phyloP scores from a whole-genome alignment of 2,888 invertebrate genomes.

The Heliconius aoede region DNA sequence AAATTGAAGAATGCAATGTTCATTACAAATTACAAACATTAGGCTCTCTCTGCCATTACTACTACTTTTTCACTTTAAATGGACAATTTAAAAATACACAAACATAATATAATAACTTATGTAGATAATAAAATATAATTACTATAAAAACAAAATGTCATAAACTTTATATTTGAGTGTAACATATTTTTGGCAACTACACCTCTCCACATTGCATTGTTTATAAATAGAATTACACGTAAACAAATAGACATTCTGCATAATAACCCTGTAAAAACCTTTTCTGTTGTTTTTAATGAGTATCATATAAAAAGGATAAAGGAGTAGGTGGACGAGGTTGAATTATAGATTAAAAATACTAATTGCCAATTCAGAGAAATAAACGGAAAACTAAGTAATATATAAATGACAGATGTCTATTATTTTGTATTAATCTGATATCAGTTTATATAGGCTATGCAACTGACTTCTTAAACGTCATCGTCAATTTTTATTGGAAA shows the following conservation, averaged over 20 bases:
- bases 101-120: neutral
- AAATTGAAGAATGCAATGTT: neutral
- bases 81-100: neutral
- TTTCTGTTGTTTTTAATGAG: neutral
- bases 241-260: constrained; percentile 5
- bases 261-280: neutral
- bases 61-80: neutral
- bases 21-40: too few species aligned
- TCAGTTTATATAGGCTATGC: neutral
- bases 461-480: neutral
- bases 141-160: neutral
- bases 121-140: neutral
- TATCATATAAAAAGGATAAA: neutral
- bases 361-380: neutral
- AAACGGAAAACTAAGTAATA: neutral
- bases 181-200: neutral
- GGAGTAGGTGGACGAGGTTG: too few species aligned
- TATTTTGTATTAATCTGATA: neutral
- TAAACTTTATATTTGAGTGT: neutral
- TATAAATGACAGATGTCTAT: neutral
- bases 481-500: neutral
- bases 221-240: neutral
- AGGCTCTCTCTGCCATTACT: neutral
- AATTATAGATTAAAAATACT: neutral
- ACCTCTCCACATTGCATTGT: neutral